Conservation (phyloP, 2,113 vertebrate genomes). For the Felis catus region DNA sequence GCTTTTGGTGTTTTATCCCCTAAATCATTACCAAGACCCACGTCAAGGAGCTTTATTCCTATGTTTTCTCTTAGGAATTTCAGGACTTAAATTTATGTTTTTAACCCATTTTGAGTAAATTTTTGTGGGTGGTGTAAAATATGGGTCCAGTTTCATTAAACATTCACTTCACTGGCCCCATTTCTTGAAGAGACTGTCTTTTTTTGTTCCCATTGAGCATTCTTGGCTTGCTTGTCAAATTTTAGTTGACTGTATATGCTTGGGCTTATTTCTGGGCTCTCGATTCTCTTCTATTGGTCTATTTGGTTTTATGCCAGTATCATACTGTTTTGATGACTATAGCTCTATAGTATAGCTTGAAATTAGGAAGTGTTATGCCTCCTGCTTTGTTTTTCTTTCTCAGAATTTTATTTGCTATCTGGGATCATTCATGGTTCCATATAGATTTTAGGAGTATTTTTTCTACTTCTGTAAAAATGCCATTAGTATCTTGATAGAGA, state of each 20-base stretch:
- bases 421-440: not conserved
- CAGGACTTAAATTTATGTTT: not conserved
- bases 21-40: not conserved
- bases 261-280: not conserved
- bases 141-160: not conserved
- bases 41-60: not conserved
- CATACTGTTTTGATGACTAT: not conserved
- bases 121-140: not conserved
- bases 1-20: not conserved
- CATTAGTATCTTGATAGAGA: not conserved
- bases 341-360: not conserved
- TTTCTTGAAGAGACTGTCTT: not conserved
- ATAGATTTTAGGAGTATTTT: not conserved
- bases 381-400: not conserved
- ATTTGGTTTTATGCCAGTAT: not conserved
- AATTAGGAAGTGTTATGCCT: not conserved
- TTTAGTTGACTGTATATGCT: not conserved
- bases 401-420: not conserved
- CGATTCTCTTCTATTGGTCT: not conserved
- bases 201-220: not conserved
- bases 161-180: not conserved
- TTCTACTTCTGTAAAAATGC: not conserved
- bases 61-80: not conserved
- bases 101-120: not conserved
- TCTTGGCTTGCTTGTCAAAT: not conserved